Evolutionary conservation across 2,113 vertebrate genomes (phyloP), one percentile per base, ranked within the genome.

Genomic region (Caracal caracal): DNA sequence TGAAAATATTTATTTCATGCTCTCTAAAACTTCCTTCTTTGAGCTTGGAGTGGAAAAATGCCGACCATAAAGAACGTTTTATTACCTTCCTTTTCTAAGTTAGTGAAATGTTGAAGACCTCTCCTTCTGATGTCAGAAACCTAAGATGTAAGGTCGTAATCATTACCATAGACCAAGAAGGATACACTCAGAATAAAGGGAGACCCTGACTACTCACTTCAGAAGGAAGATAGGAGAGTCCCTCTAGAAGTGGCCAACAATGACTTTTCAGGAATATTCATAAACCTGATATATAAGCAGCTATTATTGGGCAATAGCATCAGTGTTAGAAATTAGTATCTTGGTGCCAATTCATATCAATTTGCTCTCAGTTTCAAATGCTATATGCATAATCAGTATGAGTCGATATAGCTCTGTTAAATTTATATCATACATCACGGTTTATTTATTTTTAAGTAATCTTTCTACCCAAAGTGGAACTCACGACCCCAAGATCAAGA

Each of bases 41-140:
- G 75, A 89, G 43, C 40, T 70, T 86, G 28, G 43, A 47, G 37
- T 65, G 51, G 49, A 92, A 95, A 93, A 90, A 93, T 65, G 49
- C 93, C 95, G 80, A 59, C 43, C 70, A 65, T 94, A 94, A 90
- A 90, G 81, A 94, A 83, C 43, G 10, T 71, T 80, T 94, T 88
- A 92, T 96, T 81, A 61, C 17, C 70, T 93, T 93, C 6, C 30
- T 35, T 71, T 90, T 87, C 73, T 22, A n/a, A 56, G 26, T 76
- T 93, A 89, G 68, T 70, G 83, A 91, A 95, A 76, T 88, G 49
- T 75, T 16, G n/a, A 96, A 84, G 56, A 33, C 22, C 61, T n/a
- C 35, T 83, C 76, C 53, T 94, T 56, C 81, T 66, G 51, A 61
- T 70, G 49, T 56, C 76, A 85, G 66, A 78, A 73, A 73, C 56